A percentile compares a stretch with the other conserved stretches of the same genome.
These are phyloP conservation scores for Gopherus evgoodei DNA, from an alignment of 2,113 vertebrate genomes.

Conservation along the genomic window DNA sequence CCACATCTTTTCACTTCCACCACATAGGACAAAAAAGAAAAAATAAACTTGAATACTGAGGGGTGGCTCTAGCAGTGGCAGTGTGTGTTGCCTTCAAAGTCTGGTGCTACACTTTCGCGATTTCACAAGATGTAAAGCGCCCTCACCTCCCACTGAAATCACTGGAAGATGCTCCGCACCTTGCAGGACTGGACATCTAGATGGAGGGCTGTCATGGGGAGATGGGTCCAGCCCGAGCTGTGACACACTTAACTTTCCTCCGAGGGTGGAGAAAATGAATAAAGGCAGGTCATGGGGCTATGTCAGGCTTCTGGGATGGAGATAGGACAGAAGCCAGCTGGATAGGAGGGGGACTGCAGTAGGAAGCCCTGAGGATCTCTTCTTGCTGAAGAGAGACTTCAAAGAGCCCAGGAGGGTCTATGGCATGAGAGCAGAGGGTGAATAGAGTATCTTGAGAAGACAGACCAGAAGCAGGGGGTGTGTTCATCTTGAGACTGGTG, in stretches of 20 bases:
- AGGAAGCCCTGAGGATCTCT: neutral
- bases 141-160: neutral
- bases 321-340: neutral
- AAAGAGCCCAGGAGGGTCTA: neutral
- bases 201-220: neutral
- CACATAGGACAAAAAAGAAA: neutral
- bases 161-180: neutral
- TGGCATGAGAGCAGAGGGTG: neutral
- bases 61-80: neutral
- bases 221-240: neutral
- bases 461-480: neutral
- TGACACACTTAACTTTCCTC: neutral
- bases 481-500: neutral
- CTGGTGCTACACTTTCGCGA: neutral
- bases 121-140: neutral
- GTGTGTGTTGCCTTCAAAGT: neutral
- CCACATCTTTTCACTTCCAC: neutral
- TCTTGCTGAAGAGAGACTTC: neutral
- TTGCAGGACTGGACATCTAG: neutral
- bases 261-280: neutral
- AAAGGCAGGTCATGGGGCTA: neutral
- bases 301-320: neutral
- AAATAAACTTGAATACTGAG: neutral
- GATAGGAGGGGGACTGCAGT: neutral
- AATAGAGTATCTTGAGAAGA: neutral